phyloP scores from a whole-genome alignment of 2,797 vertebrate species.

The Lithobates sylvaticus region DNA sequence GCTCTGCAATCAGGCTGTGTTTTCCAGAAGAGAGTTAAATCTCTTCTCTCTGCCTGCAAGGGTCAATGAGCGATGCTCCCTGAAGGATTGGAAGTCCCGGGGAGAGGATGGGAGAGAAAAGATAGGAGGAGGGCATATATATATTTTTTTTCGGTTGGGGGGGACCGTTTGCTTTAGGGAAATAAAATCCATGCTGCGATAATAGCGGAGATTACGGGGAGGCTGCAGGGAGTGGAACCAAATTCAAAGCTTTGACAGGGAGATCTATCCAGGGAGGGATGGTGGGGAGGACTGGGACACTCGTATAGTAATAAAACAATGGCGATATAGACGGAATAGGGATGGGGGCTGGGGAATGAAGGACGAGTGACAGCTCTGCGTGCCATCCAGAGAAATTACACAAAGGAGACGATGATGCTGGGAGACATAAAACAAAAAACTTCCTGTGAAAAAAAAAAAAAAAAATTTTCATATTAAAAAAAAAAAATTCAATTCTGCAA shows the following conservation, averaged over 20 bases:
- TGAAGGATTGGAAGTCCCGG: conserved; percentile 22
- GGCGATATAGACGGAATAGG: not conserved
- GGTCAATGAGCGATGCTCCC: conserved; percentile 36
- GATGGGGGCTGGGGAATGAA: not conserved
- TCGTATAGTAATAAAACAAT: not conserved
- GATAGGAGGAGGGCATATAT: not conserved
- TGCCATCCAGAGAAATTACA: conserved; percentile 12
- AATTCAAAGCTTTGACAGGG: conserved; percentile 19
- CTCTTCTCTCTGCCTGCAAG: not conserved
- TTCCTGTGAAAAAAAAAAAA: not conserved
- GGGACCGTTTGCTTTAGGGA: conserved; percentile 41
- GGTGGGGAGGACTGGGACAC: not conserved
- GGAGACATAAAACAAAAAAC: not conserved
- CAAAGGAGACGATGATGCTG: not conserved
- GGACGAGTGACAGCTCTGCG: not conserved
- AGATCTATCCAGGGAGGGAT: not conserved
- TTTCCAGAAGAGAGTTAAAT: not conserved
- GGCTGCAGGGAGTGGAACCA: conserved; percentile 39
- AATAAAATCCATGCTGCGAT: conserved; percentile 58
- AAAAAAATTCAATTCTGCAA: not conserved
- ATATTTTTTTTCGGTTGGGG: not conserved
- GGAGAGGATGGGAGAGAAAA: conserved; percentile 30
- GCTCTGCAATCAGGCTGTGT: not conserved
- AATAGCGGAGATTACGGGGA: conserved; percentile 54
- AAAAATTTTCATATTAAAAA: not conserved